Evolutionary conservation across 37 sponge, comb jelly and placozoan species (phyloP).

Genomic region (Haliclona indistincta): DNA sequence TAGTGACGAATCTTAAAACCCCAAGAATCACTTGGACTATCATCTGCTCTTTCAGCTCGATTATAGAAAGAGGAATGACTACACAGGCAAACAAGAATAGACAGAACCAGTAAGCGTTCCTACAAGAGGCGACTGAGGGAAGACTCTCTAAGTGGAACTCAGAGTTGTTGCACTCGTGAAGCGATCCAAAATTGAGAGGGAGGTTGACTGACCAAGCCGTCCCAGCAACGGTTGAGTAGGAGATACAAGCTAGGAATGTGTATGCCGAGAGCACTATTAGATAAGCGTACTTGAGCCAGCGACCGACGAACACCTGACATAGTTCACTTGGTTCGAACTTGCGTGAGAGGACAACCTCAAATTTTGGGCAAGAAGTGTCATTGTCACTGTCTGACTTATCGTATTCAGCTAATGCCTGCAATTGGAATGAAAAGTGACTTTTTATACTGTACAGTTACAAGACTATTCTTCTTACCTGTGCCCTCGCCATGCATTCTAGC

Average conservation of each 20-base stretch:
- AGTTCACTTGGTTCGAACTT: slow-evolving; percentile 71
- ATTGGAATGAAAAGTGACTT: too few relatives aligned
- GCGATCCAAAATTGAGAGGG: slow-evolving; percentile 45
- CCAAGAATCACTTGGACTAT: slow-evolving; percentile 63
- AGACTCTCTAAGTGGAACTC: slow-evolving; percentile 32
- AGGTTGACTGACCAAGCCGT: slow-evolving; percentile 71
- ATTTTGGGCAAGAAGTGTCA: too few relatives aligned
- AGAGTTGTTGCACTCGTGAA: slow-evolving; percentile 33
- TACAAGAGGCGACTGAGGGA: slow-evolving; percentile 54
- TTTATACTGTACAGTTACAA: too few relatives aligned
- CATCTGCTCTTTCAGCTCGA: slow-evolving; percentile 71
- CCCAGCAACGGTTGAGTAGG: slow-evolving; percentile 54
- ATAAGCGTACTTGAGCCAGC: slow-evolving; percentile 32
- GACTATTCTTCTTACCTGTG: slow-evolving; percentile 83
- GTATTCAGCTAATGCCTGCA: too few relatives aligned
- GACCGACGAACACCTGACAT: slow-evolving; percentile 51
- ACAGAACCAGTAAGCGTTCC: slow-evolving; percentile 61
- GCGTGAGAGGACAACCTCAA: slow-evolving; percentile 13
- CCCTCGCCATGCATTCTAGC: slow-evolving; percentile 78
- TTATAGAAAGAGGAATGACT: slow-evolving; percentile 49
- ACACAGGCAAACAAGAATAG: slow-evolving; percentile 62
- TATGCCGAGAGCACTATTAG: slow-evolving; percentile 29
- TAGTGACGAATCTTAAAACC: slow-evolving; percentile 49
- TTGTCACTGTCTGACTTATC: too few relatives aligned
- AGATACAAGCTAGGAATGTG: slow-evolving; percentile 25